Evolutionary conservation across 2,888 invertebrate species (phyloP), one percentile per base, ranked within the genome.

Genomic region (Apoda limacodes): DNA sequence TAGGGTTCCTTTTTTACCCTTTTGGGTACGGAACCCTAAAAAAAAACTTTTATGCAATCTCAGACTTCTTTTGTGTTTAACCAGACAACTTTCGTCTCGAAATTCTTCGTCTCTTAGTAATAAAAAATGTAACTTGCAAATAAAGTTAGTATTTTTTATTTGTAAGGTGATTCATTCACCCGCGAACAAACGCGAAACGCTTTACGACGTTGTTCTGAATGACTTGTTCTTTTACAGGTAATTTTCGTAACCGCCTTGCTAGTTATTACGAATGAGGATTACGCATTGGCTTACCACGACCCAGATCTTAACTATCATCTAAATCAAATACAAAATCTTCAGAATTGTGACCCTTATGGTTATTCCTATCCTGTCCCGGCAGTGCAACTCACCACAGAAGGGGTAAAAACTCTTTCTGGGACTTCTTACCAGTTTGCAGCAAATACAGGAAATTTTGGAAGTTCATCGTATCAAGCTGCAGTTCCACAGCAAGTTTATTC

Each of bases 291-390:
- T 32, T 80, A 75, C 46, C 80, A 80, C 39, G 78, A 78, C 54
- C 78, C 78, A 23, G 80, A 80, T 52, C 57, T 78, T 10, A 74
- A 80, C 50, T 78, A 78, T 45, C 78, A 80, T 43, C 43, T 80
- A 28, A 69, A 55, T 39, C 69, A 76, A 60, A 48, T 72, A 37
- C 75, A 78, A 45, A 65, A 60, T 37, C 45, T 53, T 10, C 55
- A 65, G 38, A 55, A 60, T 38, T 72, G 72, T 35, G 50, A 48
- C 22, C 55, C 66, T 30, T 59, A 65, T 12, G 85, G 85, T 3
- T 85, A 85, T 50, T 64, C 80, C 2, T 85, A 85, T 54, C 65
- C 82, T 20, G 66, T 75, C 3, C 85, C 86, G 3, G 55, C 81
- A 12, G 61, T 84, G 2, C 83, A 84, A 48, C 64, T 85, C 17